Evolutionary conservation across 2,888 invertebrate species (phyloP).

Genomic region (Megastigmus dorsalis): DNA sequence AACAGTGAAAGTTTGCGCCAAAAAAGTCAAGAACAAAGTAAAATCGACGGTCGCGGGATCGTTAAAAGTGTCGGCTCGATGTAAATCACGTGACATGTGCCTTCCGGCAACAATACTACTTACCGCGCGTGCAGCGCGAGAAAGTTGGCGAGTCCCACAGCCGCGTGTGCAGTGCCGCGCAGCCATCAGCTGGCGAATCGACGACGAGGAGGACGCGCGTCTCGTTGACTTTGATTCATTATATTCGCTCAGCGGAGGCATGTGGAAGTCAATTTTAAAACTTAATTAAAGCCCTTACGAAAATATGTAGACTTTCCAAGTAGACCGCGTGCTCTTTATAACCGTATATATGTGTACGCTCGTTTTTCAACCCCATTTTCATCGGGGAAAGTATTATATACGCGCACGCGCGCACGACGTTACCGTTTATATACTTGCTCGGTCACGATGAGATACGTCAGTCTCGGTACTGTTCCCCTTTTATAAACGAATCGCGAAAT

Average conservation of each 20-base stretch:
- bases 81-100: too few relatives aligned
- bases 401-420: too few relatives aligned
- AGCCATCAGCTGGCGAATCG: conserved; percentile 16
- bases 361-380: not conserved
- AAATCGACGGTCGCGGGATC: too few relatives aligned
- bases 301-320: conserved; percentile 2
- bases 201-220: too few relatives aligned
- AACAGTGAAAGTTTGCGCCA: too few relatives aligned
- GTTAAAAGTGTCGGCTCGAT: too few relatives aligned
- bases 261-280: conserved; percentile 45
- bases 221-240: conserved; percentile 49
- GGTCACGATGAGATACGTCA: conserved; percentile 2
- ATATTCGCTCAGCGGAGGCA: not conserved
- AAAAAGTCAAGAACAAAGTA: too few relatives aligned
- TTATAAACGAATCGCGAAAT: not conserved
- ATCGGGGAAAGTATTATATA: conserved; percentile 12
- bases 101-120: conserved; percentile 45
- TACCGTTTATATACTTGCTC: conserved; percentile 15
- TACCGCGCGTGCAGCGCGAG: conserved; percentile 21
- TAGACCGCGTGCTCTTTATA: not conserved
- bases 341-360: too few relatives aligned
- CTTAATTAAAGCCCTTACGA: conserved; percentile 42
- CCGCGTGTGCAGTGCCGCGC: too few relatives aligned
- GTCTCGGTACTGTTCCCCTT: not conserved
- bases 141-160: conserved; percentile 14